Evolutionary conservation across 2,888 invertebrate genomes (phyloP).

Genomic region (Didymodactylos carnosus): DNA sequence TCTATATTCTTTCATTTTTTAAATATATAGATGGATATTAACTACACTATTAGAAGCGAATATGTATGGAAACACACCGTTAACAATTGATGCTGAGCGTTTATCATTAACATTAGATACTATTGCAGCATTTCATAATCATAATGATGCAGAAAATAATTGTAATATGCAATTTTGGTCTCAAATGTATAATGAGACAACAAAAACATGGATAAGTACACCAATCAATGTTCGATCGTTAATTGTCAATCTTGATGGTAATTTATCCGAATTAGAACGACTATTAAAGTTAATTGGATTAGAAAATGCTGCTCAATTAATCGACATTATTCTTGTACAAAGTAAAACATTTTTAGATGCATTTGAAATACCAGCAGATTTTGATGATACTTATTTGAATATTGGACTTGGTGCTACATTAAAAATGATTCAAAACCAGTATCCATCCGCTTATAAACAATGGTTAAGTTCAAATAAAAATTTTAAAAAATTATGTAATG

Average conservation of each 20-base stretch:
- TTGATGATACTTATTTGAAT: constrained; percentile 27
- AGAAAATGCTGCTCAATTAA: constrained; percentile 1
- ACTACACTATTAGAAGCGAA: constrained; percentile 21
- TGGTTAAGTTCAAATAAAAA: constrained; percentile 23
- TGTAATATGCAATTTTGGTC: constrained; percentile 25
- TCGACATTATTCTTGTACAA: background rate
- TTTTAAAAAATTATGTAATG: constrained; percentile 21
- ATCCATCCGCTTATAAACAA: constrained; percentile 19
- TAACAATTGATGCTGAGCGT: constrained; percentile 17
- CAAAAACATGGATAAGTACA: constrained; percentile 19
- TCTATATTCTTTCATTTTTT: background rate
- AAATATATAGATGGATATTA: constrained; percentile 19
- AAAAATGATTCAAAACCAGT: constrained; percentile 18
- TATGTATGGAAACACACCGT: constrained; percentile 18
- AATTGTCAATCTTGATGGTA: constrained; percentile 17
- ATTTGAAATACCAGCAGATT: constrained; percentile 26
- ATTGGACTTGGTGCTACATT: constrained; percentile 23
- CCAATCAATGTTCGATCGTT: constrained; percentile 19
- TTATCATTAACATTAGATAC: constrained; percentile 14
- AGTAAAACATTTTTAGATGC: constrained; percentile 16
- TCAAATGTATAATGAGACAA: constrained; percentile 20
- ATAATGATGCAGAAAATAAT: constrained; percentile 20
- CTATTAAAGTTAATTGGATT: constrained; percentile 18
- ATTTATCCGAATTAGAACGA: constrained; percentile 17
- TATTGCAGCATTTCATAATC: constrained; percentile 20